Conservation (phyloP, 2,888 invertebrate genomes). For the Fragum sueziense region DNA sequence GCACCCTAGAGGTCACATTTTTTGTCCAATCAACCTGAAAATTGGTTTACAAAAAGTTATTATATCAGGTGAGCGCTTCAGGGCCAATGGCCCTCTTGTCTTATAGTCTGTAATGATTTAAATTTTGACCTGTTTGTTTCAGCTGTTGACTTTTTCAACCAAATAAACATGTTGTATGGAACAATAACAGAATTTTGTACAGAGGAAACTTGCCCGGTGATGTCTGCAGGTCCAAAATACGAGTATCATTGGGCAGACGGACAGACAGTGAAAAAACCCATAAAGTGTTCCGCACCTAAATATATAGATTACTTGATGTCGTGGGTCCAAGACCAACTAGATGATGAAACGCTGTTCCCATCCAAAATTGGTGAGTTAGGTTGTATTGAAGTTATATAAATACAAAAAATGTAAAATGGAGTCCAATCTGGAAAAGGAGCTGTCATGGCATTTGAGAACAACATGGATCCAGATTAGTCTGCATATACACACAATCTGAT, state of each 20-base stretch:
- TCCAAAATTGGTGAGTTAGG: conserved; percentile 92
- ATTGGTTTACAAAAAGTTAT: too few relatives aligned
- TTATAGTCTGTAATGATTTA: too few relatives aligned
- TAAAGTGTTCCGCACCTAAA: conserved; percentile 99
- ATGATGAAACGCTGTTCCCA: conserved; percentile 98
- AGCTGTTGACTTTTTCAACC: conserved; percentile 99
- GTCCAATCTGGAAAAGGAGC: too few relatives aligned
- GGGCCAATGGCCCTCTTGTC: too few relatives aligned
- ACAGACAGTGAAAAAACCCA: conserved; percentile 97
- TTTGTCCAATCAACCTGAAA: too few relatives aligned
- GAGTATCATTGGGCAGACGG: conserved; percentile 99
- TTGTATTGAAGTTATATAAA: too few relatives aligned
- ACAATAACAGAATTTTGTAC: conserved; percentile 99
- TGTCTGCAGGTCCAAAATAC: conserved; percentile 99
- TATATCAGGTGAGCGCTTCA: too few relatives aligned
- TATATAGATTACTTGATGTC: conserved; percentile 99
- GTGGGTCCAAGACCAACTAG: conserved; percentile 99
- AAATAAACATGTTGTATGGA: conserved; percentile 99
- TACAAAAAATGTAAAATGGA: too few relatives aligned
- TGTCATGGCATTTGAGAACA: too few relatives aligned
- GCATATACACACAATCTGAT: too few relatives aligned
- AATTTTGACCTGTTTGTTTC: conserved; percentile 80
- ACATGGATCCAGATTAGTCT: too few relatives aligned
- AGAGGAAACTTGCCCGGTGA: conserved; percentile 97
- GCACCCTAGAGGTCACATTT: too few relatives aligned